Evolutionary conservation across 2,888 invertebrate species (phyloP), one percentile per base, ranked within the genome.

Genomic region (Cataglyphis altisquamis): DNA sequence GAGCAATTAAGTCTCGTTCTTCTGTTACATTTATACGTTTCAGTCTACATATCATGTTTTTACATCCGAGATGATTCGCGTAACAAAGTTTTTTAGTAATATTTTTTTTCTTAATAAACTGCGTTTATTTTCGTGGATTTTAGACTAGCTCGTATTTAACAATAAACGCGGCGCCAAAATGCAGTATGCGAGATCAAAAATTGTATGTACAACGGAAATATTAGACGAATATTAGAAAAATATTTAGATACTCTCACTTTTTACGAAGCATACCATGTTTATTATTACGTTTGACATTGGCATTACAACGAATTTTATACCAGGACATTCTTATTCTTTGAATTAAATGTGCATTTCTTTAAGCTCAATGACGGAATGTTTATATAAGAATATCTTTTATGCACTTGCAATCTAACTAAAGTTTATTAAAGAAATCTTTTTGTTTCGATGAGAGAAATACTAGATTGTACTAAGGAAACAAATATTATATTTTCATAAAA

Each of bases 1-100:
- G 78, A 66, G 66, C 82, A 82, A 82, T 82, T 66, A 82, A 82
- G 78, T 77, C 64, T 64, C 32, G 48, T 66, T 78, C 32, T 41
- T 6, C 36, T 8, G 8, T 36, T 74, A 41, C 36, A 39, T n/a
- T 39, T 55, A 2, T 32, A 25, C 6, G 64, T 0, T 15, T 25
- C 32, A 39, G 18, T 9, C 3, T 36, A 29, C n/a, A 32, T 6
- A 15, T 9, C 1, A 39, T 39, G 25, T 21, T 60, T 70, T n/a
- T 60, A 9, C 15, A 18, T n/a, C 10, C 41, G 6, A 60, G 60
- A 45, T 41, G 32, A 70, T n/a, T 66, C 39, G 0, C 12, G n/a
- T 12, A 68, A 12, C 8, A 25, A 66, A 36, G 10, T 29, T 67
- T 12, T 5, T 0, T 5, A 10, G 32, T 21, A 32, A 78, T 21